Percentiles rank a stretch among this genome's conserved stretches.
Conservation (phyloP, 2,797 vertebrate species). For the Platyrinchus mystaceus region DNA sequence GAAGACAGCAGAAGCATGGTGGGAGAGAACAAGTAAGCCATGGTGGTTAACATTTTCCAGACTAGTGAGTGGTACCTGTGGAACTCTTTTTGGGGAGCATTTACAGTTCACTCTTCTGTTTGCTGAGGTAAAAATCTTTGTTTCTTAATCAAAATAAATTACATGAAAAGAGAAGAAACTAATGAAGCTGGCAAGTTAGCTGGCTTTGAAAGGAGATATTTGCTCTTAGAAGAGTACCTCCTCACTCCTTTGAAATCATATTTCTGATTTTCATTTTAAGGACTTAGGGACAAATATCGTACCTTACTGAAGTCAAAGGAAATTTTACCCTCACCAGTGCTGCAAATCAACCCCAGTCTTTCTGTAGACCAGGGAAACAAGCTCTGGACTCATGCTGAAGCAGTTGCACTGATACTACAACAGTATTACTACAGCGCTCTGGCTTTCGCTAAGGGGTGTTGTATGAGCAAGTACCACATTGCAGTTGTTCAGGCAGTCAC, state of each 20-base stretch:
- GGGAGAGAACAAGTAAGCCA: not conserved
- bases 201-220: not conserved
- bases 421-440: accelerated
- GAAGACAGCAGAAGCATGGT: not conserved
- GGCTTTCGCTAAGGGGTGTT: not conserved
- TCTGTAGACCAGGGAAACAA: not conserved
- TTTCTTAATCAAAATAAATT: not conserved
- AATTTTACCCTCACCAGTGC: not conserved
- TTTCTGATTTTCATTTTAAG: not conserved
- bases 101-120: not conserved
- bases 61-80: not conserved
- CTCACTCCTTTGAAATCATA: not conserved
- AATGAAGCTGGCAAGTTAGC: not conserved
- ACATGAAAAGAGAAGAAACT: not conserved
- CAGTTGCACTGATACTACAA: not conserved
- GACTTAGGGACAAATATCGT: not conserved
- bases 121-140: not conserved
- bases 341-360: not conserved
- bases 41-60: not conserved
- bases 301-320: not conserved
- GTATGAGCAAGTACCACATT: not conserved
- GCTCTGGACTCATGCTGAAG: not conserved
- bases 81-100: not conserved
- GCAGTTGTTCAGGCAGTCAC: not conserved
- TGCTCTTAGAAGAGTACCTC: not conserved